Evolutionary conservation across 2,888 invertebrate genomes (phyloP), one percentile per base, ranked within the genome.

Genomic region (Dione juno): DNA sequence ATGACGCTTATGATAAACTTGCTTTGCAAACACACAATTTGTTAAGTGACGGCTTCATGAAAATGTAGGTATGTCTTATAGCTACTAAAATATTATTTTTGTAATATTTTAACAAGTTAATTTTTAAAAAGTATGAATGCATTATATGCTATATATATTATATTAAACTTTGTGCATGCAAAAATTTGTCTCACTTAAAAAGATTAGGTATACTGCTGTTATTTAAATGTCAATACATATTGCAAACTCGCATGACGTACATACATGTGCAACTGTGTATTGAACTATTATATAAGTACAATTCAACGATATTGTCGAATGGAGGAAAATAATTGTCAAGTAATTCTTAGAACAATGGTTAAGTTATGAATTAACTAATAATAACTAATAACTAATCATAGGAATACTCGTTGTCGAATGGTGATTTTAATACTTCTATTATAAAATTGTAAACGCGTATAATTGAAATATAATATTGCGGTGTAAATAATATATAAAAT

Each of bases 1-100:
- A 57, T 64, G 54, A 66, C 52, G 65, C 7, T 71, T 53, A 66
- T 19, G 43, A 66, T 61, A 65, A 68, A 53, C 54, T 57, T 57
- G 54, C 54, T 57, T 10, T 57, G 37, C 16, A 57, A 57, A 37
- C 37, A 16, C 1, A 57, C n/a, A 9, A 37, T 37, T 37, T 57
- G 37, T 37, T 1, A 57, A 37, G n/a, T 54, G 37, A 37, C 35
- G 16, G 3, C 10, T 57, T 57, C 5, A 37, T 57, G 1, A 16
- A 54, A 54, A 5, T 37, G n/a, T 54, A n/a, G n/a, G n/a, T n/a
- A 16, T 37, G 53, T 5, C n/a, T 54, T 54, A 14, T 48, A 48
- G 10, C 16, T n/a, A 8, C n/a, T n/a, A 45, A 45, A 9, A 8
- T 45, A n/a, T n/a, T 45, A n/a, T 45, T 45, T n/a, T 45, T n/a